Conservation (phyloP, 2,113 vertebrate genomes). For the Vireo altiloquus region DNA sequence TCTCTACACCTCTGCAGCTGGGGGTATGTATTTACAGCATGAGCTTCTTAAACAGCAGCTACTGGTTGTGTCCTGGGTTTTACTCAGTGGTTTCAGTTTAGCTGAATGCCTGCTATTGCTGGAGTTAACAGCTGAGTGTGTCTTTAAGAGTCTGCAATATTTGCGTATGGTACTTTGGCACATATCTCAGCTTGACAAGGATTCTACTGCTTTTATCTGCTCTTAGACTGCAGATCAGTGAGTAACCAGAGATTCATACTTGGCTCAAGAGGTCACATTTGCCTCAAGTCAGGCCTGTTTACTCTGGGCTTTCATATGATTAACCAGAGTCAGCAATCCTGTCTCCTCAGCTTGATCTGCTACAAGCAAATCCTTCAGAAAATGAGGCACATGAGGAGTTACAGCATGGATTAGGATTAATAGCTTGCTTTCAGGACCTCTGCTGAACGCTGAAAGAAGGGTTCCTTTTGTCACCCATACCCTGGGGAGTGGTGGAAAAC, state of each 20-base stretch:
- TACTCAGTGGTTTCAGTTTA: not conserved
- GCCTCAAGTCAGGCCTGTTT: not conserved
- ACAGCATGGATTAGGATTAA: not conserved
- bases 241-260: not conserved
- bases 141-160: not conserved
- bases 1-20: slow-evolving; percentile 92
- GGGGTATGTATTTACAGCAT: slow-evolving; percentile 72
- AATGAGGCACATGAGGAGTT: not conserved
- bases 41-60: not conserved
- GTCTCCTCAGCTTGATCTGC: not conserved
- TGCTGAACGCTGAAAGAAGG: not conserved
- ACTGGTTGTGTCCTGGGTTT: not conserved
- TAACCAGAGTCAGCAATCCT: not conserved
- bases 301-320: not conserved
- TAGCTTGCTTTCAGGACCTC: not conserved
- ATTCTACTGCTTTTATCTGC: not conserved
- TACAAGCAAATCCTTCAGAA: not conserved
- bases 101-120: not conserved
- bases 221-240: not conserved
- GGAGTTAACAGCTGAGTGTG: not conserved
- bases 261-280: not conserved
- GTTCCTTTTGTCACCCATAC: not conserved
- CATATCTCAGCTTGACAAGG: not conserved
- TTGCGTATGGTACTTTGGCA: not conserved
- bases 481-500: not conserved